Conservation (phyloP, 2,797 vertebrate species). For the Amblyraja radiata region DNA sequence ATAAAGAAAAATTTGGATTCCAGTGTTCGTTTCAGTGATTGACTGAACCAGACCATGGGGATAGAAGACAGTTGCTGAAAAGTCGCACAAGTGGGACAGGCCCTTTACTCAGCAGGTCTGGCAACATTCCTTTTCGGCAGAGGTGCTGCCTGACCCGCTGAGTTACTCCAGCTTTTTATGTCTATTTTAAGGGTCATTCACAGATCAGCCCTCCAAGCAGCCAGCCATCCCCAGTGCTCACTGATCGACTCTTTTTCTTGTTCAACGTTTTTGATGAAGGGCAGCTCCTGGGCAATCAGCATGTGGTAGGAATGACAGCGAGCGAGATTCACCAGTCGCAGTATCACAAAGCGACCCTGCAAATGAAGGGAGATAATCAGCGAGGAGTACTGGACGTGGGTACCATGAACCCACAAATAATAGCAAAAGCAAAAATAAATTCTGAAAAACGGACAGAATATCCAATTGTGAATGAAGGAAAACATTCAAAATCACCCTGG, state of each 20-base stretch:
- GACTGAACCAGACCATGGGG: too few relatives aligned
- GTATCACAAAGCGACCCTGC: neutral
- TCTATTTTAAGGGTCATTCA: neutral
- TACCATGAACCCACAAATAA: neutral
- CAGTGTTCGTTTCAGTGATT: too few relatives aligned
- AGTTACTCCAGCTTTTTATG: too few relatives aligned
- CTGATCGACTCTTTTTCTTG: neutral
- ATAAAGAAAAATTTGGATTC: too few relatives aligned
- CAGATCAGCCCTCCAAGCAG: neutral
- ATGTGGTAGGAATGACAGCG: neutral
- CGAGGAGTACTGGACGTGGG: neutral
- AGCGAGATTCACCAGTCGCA: constrained; percentile 13
- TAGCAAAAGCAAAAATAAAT: neutral
- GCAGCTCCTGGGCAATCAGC: neutral
- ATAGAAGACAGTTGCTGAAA: too few relatives aligned
- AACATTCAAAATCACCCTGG: neutral
- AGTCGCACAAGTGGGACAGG: too few relatives aligned
- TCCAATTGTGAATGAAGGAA: neutral
- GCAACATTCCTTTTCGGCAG: too few relatives aligned
- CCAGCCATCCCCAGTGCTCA: neutral
- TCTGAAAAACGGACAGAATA: neutral
- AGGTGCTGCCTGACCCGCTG: too few relatives aligned
- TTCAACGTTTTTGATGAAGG: neutral
- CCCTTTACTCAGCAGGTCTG: too few relatives aligned
- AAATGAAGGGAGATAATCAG: neutral